Evolutionary conservation across 1,140 invertebrate species (phyloP).

Genomic region (Rhopalosiphum maidis): DNA sequence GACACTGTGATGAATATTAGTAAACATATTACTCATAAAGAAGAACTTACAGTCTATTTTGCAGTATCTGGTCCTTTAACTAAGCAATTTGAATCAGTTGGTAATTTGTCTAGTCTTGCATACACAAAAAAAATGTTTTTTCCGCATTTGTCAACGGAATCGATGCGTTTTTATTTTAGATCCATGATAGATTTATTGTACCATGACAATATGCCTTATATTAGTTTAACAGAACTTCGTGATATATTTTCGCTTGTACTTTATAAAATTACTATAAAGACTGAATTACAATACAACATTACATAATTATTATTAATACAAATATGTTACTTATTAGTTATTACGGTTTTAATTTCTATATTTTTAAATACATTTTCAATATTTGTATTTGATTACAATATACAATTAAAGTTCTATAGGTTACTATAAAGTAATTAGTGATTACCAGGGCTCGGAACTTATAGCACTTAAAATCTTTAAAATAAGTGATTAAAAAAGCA

Average conservation of each 20-base stretch:
- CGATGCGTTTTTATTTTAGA: background rate
- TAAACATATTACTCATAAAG: background rate
- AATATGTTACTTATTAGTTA: background rate
- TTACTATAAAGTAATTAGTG: background rate
- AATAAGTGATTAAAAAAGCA: too few relatives aligned
- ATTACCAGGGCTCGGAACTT: too few relatives aligned
- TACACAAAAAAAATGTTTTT: slow-evolving; percentile 43
- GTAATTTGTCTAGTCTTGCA: background rate
- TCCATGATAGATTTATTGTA: slow-evolving; percentile 22
- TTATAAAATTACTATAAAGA: slow-evolving; percentile 43
- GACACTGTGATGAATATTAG: slow-evolving; percentile 27
- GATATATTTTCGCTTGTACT: slow-evolving; percentile 48
- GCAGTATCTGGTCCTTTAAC: slow-evolving; percentile 13
- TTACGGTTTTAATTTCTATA: background rate
- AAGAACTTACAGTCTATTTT: slow-evolving; percentile 2
- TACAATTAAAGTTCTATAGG: background rate
- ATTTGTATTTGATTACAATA: background rate
- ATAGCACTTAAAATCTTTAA: too few relatives aligned
- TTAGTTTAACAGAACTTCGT: background rate
- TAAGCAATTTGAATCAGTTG: slow-evolving; percentile 12
- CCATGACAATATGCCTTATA: background rate
- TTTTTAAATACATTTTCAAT: background rate
- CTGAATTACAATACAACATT: background rate
- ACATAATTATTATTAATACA: background rate
- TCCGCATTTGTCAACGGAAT: slow-evolving; percentile 44